These are phyloP conservation scores for Gavialis gangeticus DNA, from an alignment of 2,113 vertebrate genomes.

Conservation along the genomic window DNA sequence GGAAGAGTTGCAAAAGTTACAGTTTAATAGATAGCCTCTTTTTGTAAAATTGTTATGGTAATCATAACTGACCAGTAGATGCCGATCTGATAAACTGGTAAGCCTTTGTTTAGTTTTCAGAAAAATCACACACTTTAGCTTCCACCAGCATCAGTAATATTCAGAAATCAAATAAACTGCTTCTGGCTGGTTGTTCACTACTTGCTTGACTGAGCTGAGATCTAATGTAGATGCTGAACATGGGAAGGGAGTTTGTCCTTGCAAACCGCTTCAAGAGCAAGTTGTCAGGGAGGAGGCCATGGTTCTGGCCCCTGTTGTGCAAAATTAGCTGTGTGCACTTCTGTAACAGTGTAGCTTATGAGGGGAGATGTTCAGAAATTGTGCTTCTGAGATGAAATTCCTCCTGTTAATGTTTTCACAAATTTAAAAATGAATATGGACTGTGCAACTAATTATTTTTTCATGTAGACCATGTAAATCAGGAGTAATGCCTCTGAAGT, in stretches of 20 bases:
- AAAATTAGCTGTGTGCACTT: background rate
- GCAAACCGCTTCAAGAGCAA: background rate
- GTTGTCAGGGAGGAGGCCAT: background rate
- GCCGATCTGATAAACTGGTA: no score
- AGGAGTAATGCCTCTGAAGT: background rate
- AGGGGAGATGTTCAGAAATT: background rate
- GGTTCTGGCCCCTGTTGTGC: background rate
- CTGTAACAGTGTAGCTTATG: background rate
- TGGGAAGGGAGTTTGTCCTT: no score
- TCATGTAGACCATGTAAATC: background rate
- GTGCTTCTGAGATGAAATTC: background rate
- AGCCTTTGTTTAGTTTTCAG: background rate
- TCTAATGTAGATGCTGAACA: background rate
- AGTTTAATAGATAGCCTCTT: background rate
- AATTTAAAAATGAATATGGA: background rate
- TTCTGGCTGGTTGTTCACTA: background rate
- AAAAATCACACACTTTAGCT: background rate
- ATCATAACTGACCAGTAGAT: background rate
- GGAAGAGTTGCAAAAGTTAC: background rate
- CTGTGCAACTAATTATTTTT: background rate
- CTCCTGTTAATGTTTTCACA: background rate
- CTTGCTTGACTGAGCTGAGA: background rate
- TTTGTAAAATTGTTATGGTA: background rate
- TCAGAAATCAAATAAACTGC: background rate
- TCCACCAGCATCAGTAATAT: background rate